Conservation (phyloP, 2,888 invertebrate species). For the Aphodius sticticus region DNA sequence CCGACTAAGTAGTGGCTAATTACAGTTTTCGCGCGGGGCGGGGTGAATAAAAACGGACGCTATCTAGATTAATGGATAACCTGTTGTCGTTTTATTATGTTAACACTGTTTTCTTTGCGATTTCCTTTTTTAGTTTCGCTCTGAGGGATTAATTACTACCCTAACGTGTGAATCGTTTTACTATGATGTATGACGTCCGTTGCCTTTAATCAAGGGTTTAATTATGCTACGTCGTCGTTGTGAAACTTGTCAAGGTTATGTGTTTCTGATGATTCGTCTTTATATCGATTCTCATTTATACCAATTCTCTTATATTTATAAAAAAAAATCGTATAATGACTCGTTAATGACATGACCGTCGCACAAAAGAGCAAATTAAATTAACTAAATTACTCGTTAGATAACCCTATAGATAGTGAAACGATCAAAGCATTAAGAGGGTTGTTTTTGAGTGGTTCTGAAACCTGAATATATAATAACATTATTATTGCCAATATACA, state of each 20-base stretch:
- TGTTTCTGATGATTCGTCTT: too few relatives aligned
- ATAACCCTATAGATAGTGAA: too few relatives aligned
- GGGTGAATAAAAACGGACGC: conserved; percentile 15
- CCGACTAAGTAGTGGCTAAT: conserved; percentile 25
- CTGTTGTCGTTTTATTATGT: conserved; percentile 23
- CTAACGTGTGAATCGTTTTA: neutral
- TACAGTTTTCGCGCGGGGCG: conserved; percentile 16
- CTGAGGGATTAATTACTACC: conserved; percentile 20
- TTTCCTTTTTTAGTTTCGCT: conserved; percentile 8
- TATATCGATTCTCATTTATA: too few relatives aligned
- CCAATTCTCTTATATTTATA: too few relatives aligned
- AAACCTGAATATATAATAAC: too few relatives aligned
- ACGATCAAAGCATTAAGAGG: too few relatives aligned
- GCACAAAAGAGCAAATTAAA: too few relatives aligned
- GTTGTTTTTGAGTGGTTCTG: too few relatives aligned
- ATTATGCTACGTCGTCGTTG: neutral
- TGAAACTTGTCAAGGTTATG: neutral
- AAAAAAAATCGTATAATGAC: too few relatives aligned
- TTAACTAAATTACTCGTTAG: too few relatives aligned
- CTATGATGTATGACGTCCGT: neutral
- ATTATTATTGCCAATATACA: too few relatives aligned
- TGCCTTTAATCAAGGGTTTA: neutral
- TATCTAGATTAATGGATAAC: conserved; percentile 22
- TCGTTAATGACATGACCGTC: too few relatives aligned
- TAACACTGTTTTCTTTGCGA: conserved; percentile 14